Conservation (phyloP, 2,113 vertebrate species). For the Prolemur simus region DNA sequence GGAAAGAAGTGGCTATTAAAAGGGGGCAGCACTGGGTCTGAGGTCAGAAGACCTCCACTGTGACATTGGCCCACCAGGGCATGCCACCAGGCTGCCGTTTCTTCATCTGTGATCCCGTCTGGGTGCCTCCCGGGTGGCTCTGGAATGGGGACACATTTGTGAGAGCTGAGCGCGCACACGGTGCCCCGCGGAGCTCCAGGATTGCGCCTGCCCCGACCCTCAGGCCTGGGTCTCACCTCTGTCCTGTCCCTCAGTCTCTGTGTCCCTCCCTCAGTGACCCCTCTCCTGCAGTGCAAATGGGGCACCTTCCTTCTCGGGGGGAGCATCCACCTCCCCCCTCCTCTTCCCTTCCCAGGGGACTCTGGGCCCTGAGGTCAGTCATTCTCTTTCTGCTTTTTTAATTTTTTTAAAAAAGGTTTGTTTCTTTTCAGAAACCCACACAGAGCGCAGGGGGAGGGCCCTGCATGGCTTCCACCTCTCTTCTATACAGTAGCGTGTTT, state of each 20-base stretch:
- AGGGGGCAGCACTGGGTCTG: background rate
- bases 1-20: background rate
- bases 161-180: fast-evolving
- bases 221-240: fast-evolving
- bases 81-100: fast-evolving
- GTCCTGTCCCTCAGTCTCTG: background rate
- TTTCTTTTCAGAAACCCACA: background rate
- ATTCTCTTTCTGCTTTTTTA: no score
- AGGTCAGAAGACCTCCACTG: background rate
- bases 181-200: fast-evolving
- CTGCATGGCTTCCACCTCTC: background rate
- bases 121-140: fast-evolving
- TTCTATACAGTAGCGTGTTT: conserved; percentile 68
- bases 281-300: fast-evolving
- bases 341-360: background rate
- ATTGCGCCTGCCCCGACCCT: background rate
- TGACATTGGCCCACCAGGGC: fast-evolving
- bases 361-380: background rate
- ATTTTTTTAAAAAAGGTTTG: background rate
- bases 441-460: background rate
- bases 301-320: background rate
- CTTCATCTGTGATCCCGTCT: background rate
- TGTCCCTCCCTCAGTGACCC: fast-evolving
- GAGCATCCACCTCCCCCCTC: fast-evolving
- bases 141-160: fast-evolving